Conservation (phyloP, 2,797 vertebrate species). For the Aphelocoma californica region DNA sequence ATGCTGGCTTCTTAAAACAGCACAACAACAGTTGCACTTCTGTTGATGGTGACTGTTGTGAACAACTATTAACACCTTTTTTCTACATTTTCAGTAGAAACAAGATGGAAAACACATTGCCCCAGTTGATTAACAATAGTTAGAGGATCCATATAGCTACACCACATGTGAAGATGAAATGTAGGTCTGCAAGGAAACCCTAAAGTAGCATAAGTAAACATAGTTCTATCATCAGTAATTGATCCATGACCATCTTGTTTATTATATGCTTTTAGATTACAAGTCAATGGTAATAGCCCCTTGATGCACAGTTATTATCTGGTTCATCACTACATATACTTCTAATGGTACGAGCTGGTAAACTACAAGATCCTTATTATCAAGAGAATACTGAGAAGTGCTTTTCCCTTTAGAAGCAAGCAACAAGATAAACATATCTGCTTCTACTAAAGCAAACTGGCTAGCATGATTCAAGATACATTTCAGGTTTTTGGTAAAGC, state of each 20-base stretch:
- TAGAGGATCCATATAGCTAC: neutral
- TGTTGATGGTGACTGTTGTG: neutral
- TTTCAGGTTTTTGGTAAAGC: neutral
- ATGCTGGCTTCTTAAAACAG: neutral
- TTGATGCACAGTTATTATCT: slow-evolving; percentile 17
- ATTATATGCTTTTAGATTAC: neutral
- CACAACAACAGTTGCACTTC: neutral
- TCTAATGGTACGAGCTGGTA: neutral
- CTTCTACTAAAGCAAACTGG: neutral
- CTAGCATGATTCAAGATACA: neutral
- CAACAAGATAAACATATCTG: neutral
- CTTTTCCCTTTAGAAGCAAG: slow-evolving; percentile 15
- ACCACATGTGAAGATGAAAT: neutral
- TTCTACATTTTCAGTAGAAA: neutral
- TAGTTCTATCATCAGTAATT: neutral
- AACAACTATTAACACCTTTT: neutral
- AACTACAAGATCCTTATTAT: neutral
- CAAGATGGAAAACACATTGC: neutral
- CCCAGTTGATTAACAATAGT: neutral
- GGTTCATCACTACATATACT: neutral
- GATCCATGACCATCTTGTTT: neutral
- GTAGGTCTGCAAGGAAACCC: neutral
- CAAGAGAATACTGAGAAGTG: neutral
- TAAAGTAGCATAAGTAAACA: slow-evolving; percentile 10
- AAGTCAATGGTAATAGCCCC: neutral